Conservation (phyloP, 2,888 invertebrate species). For the Pilophorus perplexus region DNA sequence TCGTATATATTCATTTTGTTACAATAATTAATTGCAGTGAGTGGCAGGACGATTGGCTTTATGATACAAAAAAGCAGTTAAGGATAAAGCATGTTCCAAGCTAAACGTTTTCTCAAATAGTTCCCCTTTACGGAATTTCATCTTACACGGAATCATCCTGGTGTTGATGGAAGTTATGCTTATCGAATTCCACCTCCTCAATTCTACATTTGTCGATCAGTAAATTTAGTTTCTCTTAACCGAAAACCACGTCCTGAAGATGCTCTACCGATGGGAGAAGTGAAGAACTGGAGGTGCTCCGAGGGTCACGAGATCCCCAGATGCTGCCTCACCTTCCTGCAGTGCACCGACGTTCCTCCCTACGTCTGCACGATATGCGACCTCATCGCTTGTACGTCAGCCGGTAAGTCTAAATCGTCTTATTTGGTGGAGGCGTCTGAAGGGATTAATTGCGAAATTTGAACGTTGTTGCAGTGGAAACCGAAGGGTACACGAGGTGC, state of each 20-base stretch:
- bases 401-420: conserved; percentile 36
- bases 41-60: no score
- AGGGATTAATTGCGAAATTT: neutral
- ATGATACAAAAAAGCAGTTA: no score
- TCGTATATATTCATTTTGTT: no score
- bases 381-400: conserved; percentile 42
- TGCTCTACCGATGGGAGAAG: neutral
- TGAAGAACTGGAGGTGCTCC: conserved; percentile 41
- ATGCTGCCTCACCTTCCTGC: conserved; percentile 47
- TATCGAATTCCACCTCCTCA: no score
- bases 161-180: no score
- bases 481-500: neutral
- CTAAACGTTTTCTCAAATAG: no score
- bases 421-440: neutral
- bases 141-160: no score
- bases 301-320: conserved; percentile 46
- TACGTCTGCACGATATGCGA: conserved; percentile 45
- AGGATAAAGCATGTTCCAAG: no score
- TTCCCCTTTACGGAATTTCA: no score
- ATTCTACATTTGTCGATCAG: no score
- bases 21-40: no score
- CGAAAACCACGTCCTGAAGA: conserved; percentile 8
- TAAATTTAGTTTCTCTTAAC: neutral
- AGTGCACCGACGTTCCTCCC: conserved; percentile 44
- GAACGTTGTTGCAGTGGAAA: neutral